These are phyloP conservation scores for Tringa solitaria DNA, from an alignment of 2,113 vertebrate species.

Conservation along the genomic window DNA sequence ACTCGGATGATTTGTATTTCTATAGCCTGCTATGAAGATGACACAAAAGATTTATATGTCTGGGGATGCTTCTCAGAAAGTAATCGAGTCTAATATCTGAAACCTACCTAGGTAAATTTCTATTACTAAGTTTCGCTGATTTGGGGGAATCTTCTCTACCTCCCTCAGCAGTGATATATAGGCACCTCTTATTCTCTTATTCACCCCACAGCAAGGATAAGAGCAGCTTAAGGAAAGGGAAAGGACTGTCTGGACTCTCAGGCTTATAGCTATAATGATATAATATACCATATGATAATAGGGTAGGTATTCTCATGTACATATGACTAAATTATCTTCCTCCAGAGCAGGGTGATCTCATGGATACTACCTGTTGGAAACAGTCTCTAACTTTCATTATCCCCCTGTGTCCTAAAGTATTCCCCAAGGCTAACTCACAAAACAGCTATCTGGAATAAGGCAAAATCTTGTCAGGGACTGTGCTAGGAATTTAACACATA, in stretches of 20 bases:
- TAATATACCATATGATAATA: not conserved
- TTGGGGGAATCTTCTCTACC: not conserved
- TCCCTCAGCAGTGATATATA: not conserved
- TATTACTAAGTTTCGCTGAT: not conserved
- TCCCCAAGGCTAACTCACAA: not conserved
- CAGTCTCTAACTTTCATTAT: not conserved
- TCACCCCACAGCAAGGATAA: not conserved
- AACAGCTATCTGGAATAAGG: not conserved
- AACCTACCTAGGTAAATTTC: not conserved
- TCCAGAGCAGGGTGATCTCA: not conserved
- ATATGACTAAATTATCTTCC: not conserved
- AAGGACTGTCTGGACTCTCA: not conserved
- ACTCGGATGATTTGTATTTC: not conserved
- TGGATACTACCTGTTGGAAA: not conserved
- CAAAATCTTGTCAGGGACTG: not conserved
- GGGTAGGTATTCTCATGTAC: not conserved
- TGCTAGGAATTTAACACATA: not conserved
- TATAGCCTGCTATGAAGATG: not conserved
- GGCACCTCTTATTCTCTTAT: not conserved
- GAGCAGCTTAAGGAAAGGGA: not conserved
- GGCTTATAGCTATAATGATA: not conserved
- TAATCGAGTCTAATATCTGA: not conserved
- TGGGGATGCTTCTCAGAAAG: not conserved
- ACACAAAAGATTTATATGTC: not conserved
- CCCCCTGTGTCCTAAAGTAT: not conserved